Percentiles rank a stretch among this genome's conserved stretches.
Evolutionary conservation across 2,113 vertebrate genomes (phyloP).

Genomic region (Nesoenas mayeri): DNA sequence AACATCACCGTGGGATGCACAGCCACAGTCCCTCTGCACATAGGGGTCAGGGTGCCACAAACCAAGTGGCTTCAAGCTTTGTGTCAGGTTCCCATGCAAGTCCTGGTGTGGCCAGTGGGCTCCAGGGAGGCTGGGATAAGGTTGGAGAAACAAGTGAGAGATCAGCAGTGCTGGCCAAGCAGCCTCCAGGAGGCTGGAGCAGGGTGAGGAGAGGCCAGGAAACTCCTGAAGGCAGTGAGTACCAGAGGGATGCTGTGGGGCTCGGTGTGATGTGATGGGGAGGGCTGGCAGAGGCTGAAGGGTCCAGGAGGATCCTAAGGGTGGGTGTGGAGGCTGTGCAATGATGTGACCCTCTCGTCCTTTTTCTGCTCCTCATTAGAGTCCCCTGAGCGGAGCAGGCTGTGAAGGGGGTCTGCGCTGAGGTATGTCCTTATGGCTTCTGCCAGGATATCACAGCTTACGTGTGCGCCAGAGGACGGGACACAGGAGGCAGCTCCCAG

Average conservation of each 20-base stretch:
- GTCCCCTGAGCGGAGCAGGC: slow-evolving; percentile 70
- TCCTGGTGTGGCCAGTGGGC: background rate
- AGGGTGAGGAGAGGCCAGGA: background rate
- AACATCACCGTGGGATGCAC: background rate
- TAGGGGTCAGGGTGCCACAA: background rate
- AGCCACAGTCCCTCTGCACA: background rate
- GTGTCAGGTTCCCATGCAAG: background rate
- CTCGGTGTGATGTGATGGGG: accelerated
- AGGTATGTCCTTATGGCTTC: slow-evolving; percentile 66
- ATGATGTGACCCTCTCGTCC: slow-evolving; percentile 66
- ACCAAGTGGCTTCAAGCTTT: background rate
- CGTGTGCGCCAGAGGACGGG: background rate
- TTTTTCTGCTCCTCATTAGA: slow-evolving; percentile 74
- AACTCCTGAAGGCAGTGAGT: background rate
- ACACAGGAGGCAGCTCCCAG: background rate
- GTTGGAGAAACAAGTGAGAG: background rate
- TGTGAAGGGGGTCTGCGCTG: slow-evolving; percentile 69
- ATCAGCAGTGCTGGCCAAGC: background rate
- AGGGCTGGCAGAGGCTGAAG: background rate
- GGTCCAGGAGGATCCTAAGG: background rate
- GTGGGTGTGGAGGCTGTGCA: slow-evolving; percentile 47
- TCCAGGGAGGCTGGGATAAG: background rate
- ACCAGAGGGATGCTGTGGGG: background rate
- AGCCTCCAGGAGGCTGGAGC: background rate
- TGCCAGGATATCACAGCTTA: slow-evolving; percentile 19